Conservation (phyloP, 1,140 invertebrate genomes). For the Oedothorax gibbosus region DNA sequence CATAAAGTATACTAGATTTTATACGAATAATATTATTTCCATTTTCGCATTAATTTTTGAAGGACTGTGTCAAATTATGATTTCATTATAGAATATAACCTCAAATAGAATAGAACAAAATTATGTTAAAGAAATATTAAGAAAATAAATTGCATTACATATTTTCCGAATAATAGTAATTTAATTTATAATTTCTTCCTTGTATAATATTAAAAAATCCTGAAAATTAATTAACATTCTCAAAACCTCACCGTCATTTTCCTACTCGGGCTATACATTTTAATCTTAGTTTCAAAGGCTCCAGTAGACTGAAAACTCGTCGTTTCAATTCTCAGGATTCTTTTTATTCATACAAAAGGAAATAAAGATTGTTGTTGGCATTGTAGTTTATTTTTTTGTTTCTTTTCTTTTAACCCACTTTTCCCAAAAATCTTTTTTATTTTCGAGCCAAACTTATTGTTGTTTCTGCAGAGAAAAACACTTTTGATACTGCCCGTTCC, state of each 20-base stretch:
- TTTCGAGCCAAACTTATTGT: conserved; percentile 16
- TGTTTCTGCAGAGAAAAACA: conserved; percentile 14
- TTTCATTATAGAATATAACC: no score
- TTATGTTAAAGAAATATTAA: neutral
- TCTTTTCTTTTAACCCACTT: conserved; percentile 11
- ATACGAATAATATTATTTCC: no score
- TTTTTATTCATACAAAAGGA: conserved; percentile 21
- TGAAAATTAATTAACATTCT: conserved; percentile 4
- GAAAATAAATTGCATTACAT: neutral
- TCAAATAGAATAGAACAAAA: no score
- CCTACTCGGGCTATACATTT: neutral
- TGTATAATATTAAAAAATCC: neutral
- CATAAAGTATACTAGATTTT: no score
- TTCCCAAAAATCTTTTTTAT: conserved; percentile 19
- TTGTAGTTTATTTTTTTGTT: conserved; percentile 2
- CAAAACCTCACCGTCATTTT: neutral
- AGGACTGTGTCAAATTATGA: no score
- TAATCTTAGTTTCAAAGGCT: conserved; percentile 11
- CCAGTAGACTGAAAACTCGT: neutral
- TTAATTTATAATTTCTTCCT: neutral
- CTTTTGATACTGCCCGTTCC: conserved; percentile 24
- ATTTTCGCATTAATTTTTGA: no score
- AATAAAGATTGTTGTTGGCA: no score
- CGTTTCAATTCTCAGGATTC: conserved; percentile 1
- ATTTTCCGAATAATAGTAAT: neutral